phyloP scores from a whole-genome alignment of 1,140 invertebrate species.

The Ridgeia piscesae region DNA sequence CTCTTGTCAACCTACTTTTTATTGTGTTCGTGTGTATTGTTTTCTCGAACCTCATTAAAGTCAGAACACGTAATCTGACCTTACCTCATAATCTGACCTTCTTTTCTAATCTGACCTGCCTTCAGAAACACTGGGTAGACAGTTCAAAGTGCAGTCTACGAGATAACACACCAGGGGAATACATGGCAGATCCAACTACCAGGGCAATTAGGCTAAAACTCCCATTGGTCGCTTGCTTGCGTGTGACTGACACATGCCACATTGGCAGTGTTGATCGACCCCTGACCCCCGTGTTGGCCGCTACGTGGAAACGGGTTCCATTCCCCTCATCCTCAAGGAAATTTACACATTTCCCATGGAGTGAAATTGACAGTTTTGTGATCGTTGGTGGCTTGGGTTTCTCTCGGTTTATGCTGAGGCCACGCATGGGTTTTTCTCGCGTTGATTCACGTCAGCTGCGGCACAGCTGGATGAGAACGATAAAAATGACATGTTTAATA shows the following conservation, averaged over 20 bases:
- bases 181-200: not conserved
- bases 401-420: constrained; percentile 3
- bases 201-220: not conserved
- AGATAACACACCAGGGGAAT: not conserved
- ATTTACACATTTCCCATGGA: constrained; percentile 5
- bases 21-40: not conserved
- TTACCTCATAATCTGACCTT: not conserved
- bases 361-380: constrained; percentile 1
- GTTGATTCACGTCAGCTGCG: not conserved
- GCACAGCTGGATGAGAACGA: not conserved
- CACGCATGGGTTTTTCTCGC: not conserved
- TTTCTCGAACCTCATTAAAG: not conserved
- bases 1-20: not conserved
- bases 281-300: not conserved
- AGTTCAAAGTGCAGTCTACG: not conserved
- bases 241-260: not conserved
- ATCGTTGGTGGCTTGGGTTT: not conserved
- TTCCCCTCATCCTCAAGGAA: not conserved
- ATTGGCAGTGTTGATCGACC: not conserved
- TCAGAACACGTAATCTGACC: not conserved
- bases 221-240: not conserved
- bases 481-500: constrained; percentile 7
- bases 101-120: not conserved
- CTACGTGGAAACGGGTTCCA: not conserved
- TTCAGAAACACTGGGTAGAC: not conserved